phyloP scores from a whole-genome alignment of 2,113 vertebrate species.

The Apodemus speciosus region DNA sequence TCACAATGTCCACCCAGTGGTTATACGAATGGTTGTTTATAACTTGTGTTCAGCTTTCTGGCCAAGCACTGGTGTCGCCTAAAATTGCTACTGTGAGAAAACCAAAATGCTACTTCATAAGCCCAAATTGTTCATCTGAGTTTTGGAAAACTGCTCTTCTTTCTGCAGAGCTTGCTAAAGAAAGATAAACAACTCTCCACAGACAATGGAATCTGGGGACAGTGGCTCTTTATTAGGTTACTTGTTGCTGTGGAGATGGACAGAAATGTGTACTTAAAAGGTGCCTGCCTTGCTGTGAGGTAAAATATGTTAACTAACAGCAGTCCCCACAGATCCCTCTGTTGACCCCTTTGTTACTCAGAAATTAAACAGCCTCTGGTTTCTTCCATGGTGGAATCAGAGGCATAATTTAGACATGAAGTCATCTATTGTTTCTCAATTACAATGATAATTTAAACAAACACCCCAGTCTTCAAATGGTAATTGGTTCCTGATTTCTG shows the following conservation, averaged over 20 bases:
- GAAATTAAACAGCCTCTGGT: constrained; percentile 27
- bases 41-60: constrained; percentile 83
- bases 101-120: constrained; percentile 85
- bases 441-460: constrained; percentile 36
- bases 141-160: constrained; percentile 78
- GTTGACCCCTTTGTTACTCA: constrained; percentile 35
- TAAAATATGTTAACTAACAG: constrained; percentile 36
- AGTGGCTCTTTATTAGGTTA: constrained; percentile 53
- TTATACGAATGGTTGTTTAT: constrained; percentile 87
- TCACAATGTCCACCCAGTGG: constrained; percentile 82
- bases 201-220: constrained; percentile 66
- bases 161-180: constrained; percentile 80
- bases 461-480: constrained; percentile 26
- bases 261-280: constrained; percentile 24
- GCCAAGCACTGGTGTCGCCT: constrained; percentile 88
- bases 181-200: constrained; percentile 71
- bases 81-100: constrained; percentile 90
- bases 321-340: background rate
- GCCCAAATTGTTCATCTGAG: constrained; percentile 80
- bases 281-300: constrained; percentile 8
- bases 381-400: constrained; percentile 5
- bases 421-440: constrained; percentile 35
- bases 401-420: constrained; percentile 31
- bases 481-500: background rate
- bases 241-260: background rate